These are phyloP conservation scores for Heliopora coerulea DNA, from an alignment of 92 coral and sea anemone genomes.

Conservation along the genomic window DNA sequence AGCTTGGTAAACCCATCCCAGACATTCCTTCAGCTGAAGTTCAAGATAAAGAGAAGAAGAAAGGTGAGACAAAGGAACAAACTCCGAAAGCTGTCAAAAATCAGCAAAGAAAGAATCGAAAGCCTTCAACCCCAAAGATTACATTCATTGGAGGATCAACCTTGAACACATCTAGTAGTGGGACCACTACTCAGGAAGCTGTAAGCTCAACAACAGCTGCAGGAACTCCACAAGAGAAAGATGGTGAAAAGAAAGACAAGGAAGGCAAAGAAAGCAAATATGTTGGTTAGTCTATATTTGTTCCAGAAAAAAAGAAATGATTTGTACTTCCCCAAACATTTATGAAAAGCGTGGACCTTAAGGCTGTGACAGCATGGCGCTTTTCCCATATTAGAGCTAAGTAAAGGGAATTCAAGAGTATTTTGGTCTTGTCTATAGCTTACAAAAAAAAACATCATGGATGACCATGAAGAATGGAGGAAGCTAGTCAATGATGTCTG, in stretches of 20 bases:
- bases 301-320: too few relatives aligned
- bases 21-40: constrained; percentile 82
- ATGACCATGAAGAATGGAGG: too few relatives aligned
- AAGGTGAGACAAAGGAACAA: constrained; percentile 66
- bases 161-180: constrained; percentile 50
- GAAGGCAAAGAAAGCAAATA: constrained; percentile 89
- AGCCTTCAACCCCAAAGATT: constrained; percentile 85
- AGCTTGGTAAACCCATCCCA: constrained; percentile 96
- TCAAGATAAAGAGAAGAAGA: constrained; percentile 68
- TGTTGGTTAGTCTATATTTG: constrained; percentile 93
- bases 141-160: constrained; percentile 90
- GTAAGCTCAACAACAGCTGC: constrained; percentile 15
- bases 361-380: too few relatives aligned
- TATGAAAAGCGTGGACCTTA: too few relatives aligned
- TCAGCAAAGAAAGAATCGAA: constrained; percentile 50
- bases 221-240: constrained; percentile 37
- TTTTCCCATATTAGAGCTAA: too few relatives aligned
- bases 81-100: constrained; percentile 49
- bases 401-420: too few relatives aligned
- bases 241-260: constrained; percentile 60
- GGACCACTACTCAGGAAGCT: constrained; percentile 27
- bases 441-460: too few relatives aligned
- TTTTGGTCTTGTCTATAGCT: too few relatives aligned
- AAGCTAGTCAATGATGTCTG: too few relatives aligned
- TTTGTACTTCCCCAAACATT: too few relatives aligned